Percentiles rank a stretch among this genome's conserved stretches.
These are phyloP conservation scores for Gallinago stenura DNA, from an alignment of 2,797 vertebrate genomes.

Conservation along the genomic window DNA sequence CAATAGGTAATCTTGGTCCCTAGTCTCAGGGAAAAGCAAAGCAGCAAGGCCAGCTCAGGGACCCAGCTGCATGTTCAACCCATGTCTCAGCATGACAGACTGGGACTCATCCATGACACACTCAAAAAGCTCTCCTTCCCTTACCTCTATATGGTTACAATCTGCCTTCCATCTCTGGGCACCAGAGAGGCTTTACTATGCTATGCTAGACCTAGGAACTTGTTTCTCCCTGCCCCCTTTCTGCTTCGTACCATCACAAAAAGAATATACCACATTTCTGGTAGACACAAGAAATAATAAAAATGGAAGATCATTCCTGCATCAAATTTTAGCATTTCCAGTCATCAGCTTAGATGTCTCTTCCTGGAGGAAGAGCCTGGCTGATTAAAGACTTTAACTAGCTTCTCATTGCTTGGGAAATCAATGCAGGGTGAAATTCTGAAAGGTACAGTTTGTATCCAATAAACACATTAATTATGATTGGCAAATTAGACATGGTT, in stretches of 20 bases:
- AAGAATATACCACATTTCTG: neutral
- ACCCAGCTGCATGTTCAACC: neutral
- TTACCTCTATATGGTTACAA: fast-evolving
- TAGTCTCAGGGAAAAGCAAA: neutral
- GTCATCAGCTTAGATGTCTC: neutral
- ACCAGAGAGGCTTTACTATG: neutral
- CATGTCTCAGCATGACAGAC: neutral
- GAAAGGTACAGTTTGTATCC: neutral
- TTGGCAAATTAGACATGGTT: neutral
- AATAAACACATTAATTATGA: neutral
- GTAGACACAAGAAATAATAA: neutral
- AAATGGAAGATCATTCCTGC: neutral
- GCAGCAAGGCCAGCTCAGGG: neutral
- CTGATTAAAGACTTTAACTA: neutral
- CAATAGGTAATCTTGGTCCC: neutral
- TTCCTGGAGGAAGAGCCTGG: neutral
- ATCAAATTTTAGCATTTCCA: neutral
- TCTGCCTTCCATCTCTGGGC: neutral
- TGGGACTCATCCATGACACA: neutral
- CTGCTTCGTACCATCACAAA: neutral
- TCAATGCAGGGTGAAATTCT: neutral
- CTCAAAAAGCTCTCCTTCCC: neutral
- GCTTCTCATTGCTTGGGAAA: neutral
- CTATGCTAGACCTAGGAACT: neutral
- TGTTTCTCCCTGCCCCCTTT: neutral